Base-by-base conservation (phyloP, 2,888 invertebrate species). In the Drosophila maculinotata region DNA sequence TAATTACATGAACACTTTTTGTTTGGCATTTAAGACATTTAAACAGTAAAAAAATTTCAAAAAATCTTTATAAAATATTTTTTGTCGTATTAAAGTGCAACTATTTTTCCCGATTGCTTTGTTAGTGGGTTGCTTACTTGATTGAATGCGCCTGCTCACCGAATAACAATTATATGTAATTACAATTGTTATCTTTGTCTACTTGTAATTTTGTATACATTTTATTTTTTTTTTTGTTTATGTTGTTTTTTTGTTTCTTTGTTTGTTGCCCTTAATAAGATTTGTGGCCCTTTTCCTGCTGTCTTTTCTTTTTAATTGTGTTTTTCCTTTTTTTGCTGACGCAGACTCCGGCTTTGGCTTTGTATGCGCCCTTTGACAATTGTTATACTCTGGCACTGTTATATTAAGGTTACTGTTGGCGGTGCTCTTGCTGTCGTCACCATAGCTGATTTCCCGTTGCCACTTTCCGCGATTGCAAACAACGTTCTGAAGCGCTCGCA, bases 381-480 rank as follows among this genome's bases (percentile, higher is more conserved):
- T 66, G 56, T 58, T 66, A 41, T 58, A 57, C 54, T 67, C 57
- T 66, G 54, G 57, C 57, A 62, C 59, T 60, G 64, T 71, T 64
- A 57, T 73, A 64, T 69, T 77, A 53, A 58, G 64, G 31, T 63
- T 42, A 53, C 39, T 72, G 49, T 68, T 56, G 51, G 31, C 59
- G 69, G 48, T 52, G 52, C 48, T 64, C 36, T 58, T 57, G 78
- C 60, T 58, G 77, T 70, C 76, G 72, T 66, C 60, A 63, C 73
- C 57, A 71, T 64, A 58, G 56, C 57, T 72, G 58, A 48, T 69
- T 56, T 59, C 64, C 73, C 70, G 73, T 78, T 69, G 68, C 76
- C 81, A 80, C 85, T 77, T 85, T 85, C 79, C 82, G 85, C 75
- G 79, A 68, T 85, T 78, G 79, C 79, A 82, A 85, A 82, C 82